A percentile compares a stretch with the other conserved stretches of the same genome.
Evolutionary conservation across 1,140 invertebrate species (phyloP).

Genomic region (Papilio machaon): DNA sequence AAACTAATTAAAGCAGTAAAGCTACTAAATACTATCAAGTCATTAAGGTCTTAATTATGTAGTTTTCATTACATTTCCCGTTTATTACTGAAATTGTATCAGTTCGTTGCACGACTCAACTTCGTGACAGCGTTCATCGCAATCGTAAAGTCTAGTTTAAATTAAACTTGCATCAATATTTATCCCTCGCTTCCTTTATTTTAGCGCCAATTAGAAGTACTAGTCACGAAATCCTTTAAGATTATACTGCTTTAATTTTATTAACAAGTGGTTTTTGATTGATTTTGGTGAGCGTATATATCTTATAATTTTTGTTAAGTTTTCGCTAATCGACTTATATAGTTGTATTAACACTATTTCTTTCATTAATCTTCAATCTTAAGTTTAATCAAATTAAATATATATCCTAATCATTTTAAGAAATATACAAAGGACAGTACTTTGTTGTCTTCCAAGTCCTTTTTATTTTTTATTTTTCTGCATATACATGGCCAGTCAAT

Average conservation of each 20-base stretch:
- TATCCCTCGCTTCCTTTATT: constrained; percentile 2
- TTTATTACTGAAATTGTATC: constrained; percentile 28
- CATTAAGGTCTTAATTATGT: constrained; percentile 22
- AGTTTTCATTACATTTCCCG: constrained; percentile 23
- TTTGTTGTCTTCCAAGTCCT: too few species aligned
- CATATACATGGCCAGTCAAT: constrained; percentile 28
- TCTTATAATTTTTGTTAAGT: not conserved
- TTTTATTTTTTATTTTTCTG: too few species aligned
- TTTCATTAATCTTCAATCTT: too few species aligned
- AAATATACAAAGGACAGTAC: too few species aligned
- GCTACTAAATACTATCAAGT: constrained; percentile 15
- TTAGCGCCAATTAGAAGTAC: constrained; percentile 10
- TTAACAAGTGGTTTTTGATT: not conserved
- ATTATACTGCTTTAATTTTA: not conserved
- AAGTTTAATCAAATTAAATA: too few species aligned
- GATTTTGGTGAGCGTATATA: not conserved
- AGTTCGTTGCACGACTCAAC: constrained; percentile 14
- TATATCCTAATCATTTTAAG: too few species aligned
- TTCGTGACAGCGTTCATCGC: not conserved
- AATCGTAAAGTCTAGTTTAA: constrained; percentile 1
- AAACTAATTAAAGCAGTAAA: not conserved
- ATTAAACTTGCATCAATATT: constrained; percentile 27
- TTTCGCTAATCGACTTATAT: not conserved
- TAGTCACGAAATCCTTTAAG: not conserved
- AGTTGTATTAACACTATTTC: not conserved